phyloP scores from a whole-genome alignment of 2,888 invertebrate genomes.

The Myopa tessellatipennis region DNA sequence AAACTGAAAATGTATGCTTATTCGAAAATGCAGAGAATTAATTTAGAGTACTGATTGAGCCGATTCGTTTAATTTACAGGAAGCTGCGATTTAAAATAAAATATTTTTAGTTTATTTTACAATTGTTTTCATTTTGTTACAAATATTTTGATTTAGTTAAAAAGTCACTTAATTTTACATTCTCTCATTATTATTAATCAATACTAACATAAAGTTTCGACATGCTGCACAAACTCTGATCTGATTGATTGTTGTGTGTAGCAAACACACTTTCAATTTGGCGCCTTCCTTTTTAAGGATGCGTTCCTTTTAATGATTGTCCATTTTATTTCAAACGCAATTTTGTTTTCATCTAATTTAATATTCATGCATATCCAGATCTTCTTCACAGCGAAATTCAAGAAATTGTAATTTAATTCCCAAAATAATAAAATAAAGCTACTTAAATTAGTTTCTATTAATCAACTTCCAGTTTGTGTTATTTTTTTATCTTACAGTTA shows the following conservation, averaged over 20 bases:
- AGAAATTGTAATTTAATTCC: not conserved
- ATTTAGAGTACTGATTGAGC: no score
- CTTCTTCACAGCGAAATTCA: not conserved
- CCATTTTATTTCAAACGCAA: constrained; percentile 38
- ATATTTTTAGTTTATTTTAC: not conserved
- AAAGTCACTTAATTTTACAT: not conserved
- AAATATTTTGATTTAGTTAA: not conserved
- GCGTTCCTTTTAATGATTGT: constrained; percentile 28
- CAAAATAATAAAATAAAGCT: constrained; percentile 6
- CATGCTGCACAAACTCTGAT: no score
- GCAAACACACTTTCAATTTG: no score
- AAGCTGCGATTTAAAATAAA: not conserved
- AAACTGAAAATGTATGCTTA: no score
- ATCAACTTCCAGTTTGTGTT: constrained; percentile 6
- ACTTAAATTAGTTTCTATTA: not conserved
- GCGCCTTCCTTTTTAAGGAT: no score
- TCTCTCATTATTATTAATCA: no score
- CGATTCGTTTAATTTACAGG: no score
- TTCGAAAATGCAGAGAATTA: no score
- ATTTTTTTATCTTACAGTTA: not conserved
- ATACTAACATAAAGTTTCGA: no score
- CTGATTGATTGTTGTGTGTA: no score
- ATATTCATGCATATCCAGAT: not conserved
- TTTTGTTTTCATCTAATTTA: constrained; percentile 21
- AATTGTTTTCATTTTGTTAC: not conserved